These are phyloP conservation scores for Novumbra hubbsi DNA, from an alignment of 2,797 vertebrate genomes.

Conservation along the genomic window DNA sequence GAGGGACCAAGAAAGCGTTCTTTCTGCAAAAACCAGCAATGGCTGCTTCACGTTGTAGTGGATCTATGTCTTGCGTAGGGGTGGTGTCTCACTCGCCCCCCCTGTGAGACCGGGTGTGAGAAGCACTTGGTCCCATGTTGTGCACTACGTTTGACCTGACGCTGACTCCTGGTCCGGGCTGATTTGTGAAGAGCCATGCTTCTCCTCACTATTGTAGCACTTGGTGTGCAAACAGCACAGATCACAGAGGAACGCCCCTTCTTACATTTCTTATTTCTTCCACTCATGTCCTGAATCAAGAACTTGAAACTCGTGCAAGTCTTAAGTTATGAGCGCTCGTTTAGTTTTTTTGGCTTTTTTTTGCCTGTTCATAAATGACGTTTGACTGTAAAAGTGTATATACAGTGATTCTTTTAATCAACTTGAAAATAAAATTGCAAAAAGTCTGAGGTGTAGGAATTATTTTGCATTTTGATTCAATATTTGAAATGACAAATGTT, in stretches of 20 bases:
- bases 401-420: conserved; percentile 77
- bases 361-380: conserved; percentile 63
- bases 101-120: conserved; percentile 58
- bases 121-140: not conserved
- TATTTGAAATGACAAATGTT: no score
- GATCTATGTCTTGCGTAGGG: conserved; percentile 60
- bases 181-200: conserved; percentile 76
- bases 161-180: conserved; percentile 48
- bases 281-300: conserved; percentile 56
- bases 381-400: conserved; percentile 64
- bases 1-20: conserved; percentile 41
- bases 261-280: conserved; percentile 9
- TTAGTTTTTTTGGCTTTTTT: conserved; percentile 17
- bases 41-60: conserved; percentile 85
- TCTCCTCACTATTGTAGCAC: conserved; percentile 51
- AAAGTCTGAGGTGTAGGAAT: conserved; percentile 38
- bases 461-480: not conserved
- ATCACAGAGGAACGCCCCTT: conserved; percentile 54
- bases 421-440: conserved; percentile 78
- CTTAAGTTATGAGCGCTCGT: conserved; percentile 78
- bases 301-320: conserved; percentile 70
- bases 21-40: conserved; percentile 48
- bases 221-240: conserved; percentile 59
- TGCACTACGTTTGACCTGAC: not conserved
- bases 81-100: conserved; percentile 59